A percentile compares a stretch with the other conserved stretches of the same genome.
These are phyloP conservation scores for Sebastes itinus DNA, from an alignment of 2,797 vertebrate genomes.

Conservation along the genomic window DNA sequence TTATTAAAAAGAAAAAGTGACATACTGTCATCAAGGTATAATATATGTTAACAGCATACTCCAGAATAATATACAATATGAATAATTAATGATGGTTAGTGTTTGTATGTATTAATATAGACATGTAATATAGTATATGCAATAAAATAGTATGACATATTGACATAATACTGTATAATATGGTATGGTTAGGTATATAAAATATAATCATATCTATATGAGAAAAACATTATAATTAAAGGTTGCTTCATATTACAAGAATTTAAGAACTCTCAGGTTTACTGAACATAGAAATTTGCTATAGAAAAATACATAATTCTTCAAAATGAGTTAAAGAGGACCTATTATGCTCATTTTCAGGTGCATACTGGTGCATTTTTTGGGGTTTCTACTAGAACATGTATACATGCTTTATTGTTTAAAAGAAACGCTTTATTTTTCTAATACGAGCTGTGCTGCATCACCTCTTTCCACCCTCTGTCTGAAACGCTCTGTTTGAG, in stretches of 20 bases:
- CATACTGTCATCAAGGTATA: background rate
- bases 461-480: too few relatives aligned
- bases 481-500: too few relatives aligned
- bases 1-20: background rate
- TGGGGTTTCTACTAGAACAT: too few relatives aligned
- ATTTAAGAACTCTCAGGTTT: background rate
- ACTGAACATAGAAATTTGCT: background rate
- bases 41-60: background rate
- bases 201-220: too few relatives aligned
- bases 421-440: too few relatives aligned
- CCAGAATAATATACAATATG: background rate
- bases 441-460: too few relatives aligned
- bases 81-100: background rate
- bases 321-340: background rate
- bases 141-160: background rate
- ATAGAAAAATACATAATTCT: background rate
- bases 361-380: too few relatives aligned
- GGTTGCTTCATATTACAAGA: background rate
- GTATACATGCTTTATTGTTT: too few relatives aligned
- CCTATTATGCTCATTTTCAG: too few relatives aligned
- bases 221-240: background rate
- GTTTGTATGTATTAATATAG: background rate
- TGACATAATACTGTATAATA: background rate
- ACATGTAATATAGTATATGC: background rate
- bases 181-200: background rate